Conservation (phyloP, 2,797 vertebrate genomes). For the Picus viridis region DNA sequence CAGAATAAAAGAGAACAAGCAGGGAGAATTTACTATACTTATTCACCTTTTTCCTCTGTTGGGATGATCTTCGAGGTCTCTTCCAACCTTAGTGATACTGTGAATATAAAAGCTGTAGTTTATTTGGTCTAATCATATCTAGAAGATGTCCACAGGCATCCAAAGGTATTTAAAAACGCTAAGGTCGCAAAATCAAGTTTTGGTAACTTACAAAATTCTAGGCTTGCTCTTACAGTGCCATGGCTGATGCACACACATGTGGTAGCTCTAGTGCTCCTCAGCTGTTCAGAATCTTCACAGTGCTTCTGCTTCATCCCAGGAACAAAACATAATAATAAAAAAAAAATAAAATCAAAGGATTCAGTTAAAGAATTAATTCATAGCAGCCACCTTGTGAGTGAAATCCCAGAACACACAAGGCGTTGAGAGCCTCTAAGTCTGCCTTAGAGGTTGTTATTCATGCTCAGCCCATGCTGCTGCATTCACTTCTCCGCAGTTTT, state of each 20-base stretch:
- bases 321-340: background rate
- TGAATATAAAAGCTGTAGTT: background rate
- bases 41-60: background rate
- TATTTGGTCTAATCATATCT: background rate
- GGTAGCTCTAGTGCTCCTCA: background rate
- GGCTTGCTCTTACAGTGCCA: background rate
- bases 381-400: background rate
- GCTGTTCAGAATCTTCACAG: background rate
- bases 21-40: background rate
- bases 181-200: background rate
- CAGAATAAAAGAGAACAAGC: background rate
- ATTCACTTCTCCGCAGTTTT: background rate
- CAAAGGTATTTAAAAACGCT: background rate
- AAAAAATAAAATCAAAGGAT: background rate
- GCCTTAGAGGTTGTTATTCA: accelerated
- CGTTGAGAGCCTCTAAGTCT: background rate
- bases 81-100: too few relatives aligned
- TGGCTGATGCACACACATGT: background rate
- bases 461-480: background rate
- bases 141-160: background rate
- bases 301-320: background rate
- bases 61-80: too few relatives aligned
- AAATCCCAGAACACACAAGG: background rate
- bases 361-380: background rate
- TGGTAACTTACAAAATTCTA: background rate